Evolutionary conservation across 2,797 vertebrate genomes (phyloP).

Genomic region (Synaphobranchus kaupii): DNA sequence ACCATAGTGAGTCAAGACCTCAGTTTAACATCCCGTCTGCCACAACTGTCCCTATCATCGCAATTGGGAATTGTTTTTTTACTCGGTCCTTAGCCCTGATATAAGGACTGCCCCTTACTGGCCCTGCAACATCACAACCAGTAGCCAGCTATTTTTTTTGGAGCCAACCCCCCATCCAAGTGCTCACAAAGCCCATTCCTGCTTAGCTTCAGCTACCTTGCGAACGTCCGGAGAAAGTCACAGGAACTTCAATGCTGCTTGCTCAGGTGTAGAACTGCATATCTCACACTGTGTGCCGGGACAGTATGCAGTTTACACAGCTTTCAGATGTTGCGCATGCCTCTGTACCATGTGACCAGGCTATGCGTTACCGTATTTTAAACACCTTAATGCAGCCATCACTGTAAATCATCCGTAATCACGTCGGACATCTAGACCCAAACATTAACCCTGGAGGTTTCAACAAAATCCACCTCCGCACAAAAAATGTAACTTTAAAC

Average conservation of each 20-base stretch:
- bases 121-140: background rate
- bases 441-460: background rate
- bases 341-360: background rate
- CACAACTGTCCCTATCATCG: background rate
- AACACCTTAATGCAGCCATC: background rate
- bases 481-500: background rate
- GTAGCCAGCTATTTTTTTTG: background rate
- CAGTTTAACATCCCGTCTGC: background rate
- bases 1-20: background rate
- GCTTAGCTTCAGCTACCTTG: background rate
- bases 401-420: background rate
- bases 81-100: background rate
- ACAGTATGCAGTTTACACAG: background rate
- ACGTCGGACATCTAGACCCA: background rate
- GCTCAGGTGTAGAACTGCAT: background rate
- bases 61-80: background rate
- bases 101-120: background rate
- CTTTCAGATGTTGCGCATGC: background rate
- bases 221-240: background rate
- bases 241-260: background rate
- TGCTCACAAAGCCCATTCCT: background rate
- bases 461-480: background rate
- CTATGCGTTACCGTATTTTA: background rate
- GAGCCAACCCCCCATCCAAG: background rate
- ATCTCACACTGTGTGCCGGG: background rate